These are phyloP conservation scores for Ivindomyrus marchei DNA, from an alignment of 2,113 vertebrate genomes.

Conservation along the genomic window DNA sequence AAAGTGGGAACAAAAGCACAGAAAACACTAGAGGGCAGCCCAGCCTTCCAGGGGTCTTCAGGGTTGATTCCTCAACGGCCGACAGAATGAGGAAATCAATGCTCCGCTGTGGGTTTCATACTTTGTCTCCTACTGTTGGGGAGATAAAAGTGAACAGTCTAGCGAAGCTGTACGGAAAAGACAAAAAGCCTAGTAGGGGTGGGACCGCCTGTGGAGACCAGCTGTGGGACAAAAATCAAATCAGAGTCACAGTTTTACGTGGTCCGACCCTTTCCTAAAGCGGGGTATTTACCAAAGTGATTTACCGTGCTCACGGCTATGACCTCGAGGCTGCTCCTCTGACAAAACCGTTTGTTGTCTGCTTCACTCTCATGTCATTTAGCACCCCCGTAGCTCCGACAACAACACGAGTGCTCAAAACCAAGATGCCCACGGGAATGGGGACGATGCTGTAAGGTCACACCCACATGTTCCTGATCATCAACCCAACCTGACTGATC, in stretches of 20 bases:
- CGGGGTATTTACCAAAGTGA: not conserved
- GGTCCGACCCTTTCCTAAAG: not conserved
- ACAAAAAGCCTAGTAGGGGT: not conserved
- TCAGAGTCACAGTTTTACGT: not conserved
- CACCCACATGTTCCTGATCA: not conserved
- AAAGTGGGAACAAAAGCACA: conserved; percentile 13
- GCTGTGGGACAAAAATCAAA: not conserved
- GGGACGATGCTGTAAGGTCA: not conserved
- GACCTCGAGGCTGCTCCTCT: not conserved
- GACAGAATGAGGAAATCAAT: not conserved
- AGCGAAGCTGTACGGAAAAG: not conserved
- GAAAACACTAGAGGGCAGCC: not conserved
- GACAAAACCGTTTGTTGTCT: not conserved
- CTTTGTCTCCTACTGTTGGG: not conserved
- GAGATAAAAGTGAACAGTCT: not conserved
- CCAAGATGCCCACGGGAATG: not conserved
- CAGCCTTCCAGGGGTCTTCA: not conserved
- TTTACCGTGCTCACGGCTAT: not conserved
- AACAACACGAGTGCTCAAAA: not conserved
- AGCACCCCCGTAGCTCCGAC: not conserved
- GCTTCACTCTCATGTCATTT: not conserved
- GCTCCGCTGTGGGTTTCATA: not conserved
- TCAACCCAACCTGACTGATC: not conserved
- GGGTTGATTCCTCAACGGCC: not conserved
- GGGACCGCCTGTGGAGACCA: not conserved